Base-by-base conservation (phyloP, 2,797 vertebrate genomes). In the Orientallactaga sibirica region DNA sequence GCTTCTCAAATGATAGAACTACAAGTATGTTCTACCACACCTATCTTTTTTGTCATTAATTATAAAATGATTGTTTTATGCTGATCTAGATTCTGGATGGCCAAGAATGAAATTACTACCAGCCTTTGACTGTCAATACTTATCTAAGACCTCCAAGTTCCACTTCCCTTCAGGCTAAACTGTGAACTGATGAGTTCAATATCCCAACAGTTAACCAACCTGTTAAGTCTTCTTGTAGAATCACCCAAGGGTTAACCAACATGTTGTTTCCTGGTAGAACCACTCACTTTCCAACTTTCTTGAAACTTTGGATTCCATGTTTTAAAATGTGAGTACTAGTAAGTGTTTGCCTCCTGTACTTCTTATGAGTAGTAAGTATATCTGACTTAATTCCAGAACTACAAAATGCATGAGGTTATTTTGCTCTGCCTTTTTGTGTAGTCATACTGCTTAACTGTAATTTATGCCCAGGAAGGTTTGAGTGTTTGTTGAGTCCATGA, bases 311-410 rank as follows among this genome's bases (percentile, higher is more conserved):
- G 3, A 10, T 79, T 86, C 52, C 27, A 9, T 88, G 3, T 73
- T 95, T 86, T 48, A 22, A 89, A 86, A 86, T 80, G 4, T 55
- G 15, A 10, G 19, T 9, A n/a, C 43, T 71, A n/a, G 74, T n/a
- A 86, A n/a, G 62, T 62, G 68, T 79, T 43, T 94, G 64, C 10
- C n/a, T 92, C n/a, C 58, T 20, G 8, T 0, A 33, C 55, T 64
- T 86, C 9, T 66, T 83, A 71, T 62, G 27, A 68, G 61, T 78
- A 15, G 9, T 61, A 83, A 73, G 43, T 70, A 25, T 9, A 83
- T 62, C 5, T 37, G 68, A 70, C 86, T 73, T 75, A 58, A 86
- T 79, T 90, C 33, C 24, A 94, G 61, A 90, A 62, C 7, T 74
- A 9, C 24, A 64, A 11, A 8, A 43, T 82, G 18, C 25, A 87